A percentile compares a stretch with the other conserved stretches of the same genome.
Conservation (phyloP, 2,797 vertebrate genomes). For the Octomys mimax region DNA sequence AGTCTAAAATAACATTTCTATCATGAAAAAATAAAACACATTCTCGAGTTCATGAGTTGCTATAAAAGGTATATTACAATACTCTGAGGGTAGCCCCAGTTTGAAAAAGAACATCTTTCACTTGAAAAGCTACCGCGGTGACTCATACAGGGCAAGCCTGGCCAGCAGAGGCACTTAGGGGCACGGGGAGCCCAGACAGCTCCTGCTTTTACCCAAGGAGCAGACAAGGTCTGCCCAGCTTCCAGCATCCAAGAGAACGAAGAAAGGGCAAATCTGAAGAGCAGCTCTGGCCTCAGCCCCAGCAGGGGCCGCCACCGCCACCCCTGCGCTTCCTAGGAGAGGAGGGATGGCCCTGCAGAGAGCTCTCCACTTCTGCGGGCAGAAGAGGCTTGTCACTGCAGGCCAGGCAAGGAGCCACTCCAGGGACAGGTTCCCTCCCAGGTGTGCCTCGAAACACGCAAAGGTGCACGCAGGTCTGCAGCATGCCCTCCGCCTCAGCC, state of each 20-base stretch:
- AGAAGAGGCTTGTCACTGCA: background rate
- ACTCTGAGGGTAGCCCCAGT: background rate
- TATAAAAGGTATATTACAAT: slow-evolving; percentile 30
- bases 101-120: slow-evolving; percentile 58
- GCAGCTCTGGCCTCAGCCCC: slow-evolving; percentile 42
- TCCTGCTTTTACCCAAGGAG: background rate
- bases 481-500: background rate
- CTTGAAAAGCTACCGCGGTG: slow-evolving; percentile 17
- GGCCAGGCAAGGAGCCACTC: slow-evolving; percentile 30
- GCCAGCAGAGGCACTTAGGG: background rate
- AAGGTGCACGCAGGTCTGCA: slow-evolving; percentile 24
- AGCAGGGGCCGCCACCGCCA: slow-evolving; percentile 65
- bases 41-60: slow-evolving; percentile 80
- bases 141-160: background rate
- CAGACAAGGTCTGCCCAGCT: no score
- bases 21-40: slow-evolving; percentile 81
- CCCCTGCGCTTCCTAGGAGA: slow-evolving; percentile 56
- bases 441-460: slow-evolving; percentile 55
- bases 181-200: background rate
- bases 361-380: background rate
- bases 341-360: slow-evolving; percentile 59
- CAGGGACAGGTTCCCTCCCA: slow-evolving; percentile 49
- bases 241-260: background rate
- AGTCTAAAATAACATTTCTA: slow-evolving; percentile 82
- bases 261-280: background rate